phyloP scores from a whole-genome alignment of 1,140 invertebrate species.

The Globodera rostochiensis region DNA sequence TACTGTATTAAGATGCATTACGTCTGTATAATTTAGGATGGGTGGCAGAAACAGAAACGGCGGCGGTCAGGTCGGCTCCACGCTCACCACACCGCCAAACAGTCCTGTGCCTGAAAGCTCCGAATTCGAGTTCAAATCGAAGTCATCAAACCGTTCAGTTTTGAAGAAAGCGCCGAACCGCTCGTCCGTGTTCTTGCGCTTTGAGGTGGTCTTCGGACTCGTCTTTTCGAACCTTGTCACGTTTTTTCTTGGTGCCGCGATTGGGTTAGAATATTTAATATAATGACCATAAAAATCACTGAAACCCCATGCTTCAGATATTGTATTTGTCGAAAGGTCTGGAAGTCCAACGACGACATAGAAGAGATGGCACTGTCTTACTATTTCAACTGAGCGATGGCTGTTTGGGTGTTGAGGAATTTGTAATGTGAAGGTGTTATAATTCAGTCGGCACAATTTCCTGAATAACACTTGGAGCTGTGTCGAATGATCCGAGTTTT shows the following conservation, averaged over 20 bases:
- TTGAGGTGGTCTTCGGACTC: conserved; percentile 84
- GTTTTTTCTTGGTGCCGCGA: conserved; percentile 82
- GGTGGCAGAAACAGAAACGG: conserved; percentile 2
- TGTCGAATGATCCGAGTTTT: too few relatives aligned
- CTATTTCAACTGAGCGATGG: background rate
- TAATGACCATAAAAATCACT: conserved; percentile 40
- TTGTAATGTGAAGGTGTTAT: too few relatives aligned
- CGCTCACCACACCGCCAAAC: conserved; percentile 63
- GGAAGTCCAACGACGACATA: background rate
- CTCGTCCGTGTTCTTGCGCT: conserved; percentile 78
- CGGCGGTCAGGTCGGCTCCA: conserved; percentile 53
- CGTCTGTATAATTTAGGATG: background rate
- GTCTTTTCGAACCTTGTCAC: conserved; percentile 86
- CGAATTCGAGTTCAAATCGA: conserved; percentile 60
- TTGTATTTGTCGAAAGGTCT: background rate
- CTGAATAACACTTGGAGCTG: too few relatives aligned
- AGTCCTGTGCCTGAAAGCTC: conserved; percentile 58
- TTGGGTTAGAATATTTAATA: conserved; percentile 74
- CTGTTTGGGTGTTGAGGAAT: too few relatives aligned
- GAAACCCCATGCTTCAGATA: background rate
- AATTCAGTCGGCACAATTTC: too few relatives aligned
- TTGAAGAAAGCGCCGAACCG: conserved; percentile 71
- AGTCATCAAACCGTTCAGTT: conserved; percentile 71
- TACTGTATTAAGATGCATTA: too few relatives aligned
- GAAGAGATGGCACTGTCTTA: conserved; percentile 17